A percentile compares a stretch with the other conserved stretches of the same genome.
These are phyloP conservation scores for Ceryle rudis DNA, from an alignment of 2,797 vertebrate genomes.

Conservation along the genomic window DNA sequence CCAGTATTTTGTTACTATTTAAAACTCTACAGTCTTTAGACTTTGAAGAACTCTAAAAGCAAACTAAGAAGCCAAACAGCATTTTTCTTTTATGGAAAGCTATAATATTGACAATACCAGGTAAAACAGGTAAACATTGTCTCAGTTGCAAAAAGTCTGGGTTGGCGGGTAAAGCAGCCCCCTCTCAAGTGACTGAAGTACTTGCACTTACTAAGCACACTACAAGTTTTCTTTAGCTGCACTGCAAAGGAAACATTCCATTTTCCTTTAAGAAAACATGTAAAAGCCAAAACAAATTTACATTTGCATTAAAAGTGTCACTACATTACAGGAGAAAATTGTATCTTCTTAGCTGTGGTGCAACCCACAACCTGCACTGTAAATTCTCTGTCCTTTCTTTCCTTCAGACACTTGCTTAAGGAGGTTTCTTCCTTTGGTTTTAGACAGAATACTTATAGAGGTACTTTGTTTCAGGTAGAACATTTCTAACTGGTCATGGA, in stretches of 20 bases:
- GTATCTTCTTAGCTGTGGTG: neutral
- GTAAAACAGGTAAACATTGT: neutral
- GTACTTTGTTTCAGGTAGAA: neutral
- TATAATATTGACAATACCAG: neutral
- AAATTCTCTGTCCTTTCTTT: neutral
- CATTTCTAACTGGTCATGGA: neutral
- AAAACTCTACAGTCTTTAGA: neutral
- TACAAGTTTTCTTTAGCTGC: neutral
- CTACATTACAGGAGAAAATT: neutral
- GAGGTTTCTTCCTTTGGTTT: neutral
- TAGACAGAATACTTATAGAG: neutral
- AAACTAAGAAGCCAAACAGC: neutral
- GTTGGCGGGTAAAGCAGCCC: neutral
- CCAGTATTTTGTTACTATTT: slow-evolving; percentile 7
- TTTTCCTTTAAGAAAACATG: neutral
- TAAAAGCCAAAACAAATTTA: neutral
- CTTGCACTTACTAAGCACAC: neutral
- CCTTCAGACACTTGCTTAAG: neutral
- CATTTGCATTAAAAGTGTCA: neutral
- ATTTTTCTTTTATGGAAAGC: neutral
- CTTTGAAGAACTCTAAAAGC: neutral
- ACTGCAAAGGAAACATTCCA: neutral
- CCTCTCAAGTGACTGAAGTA: neutral
- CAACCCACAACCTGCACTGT: neutral
- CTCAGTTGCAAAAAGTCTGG: neutral